phyloP scores from a whole-genome alignment of 2,888 invertebrate genomes.

The Campoplex nolae region DNA sequence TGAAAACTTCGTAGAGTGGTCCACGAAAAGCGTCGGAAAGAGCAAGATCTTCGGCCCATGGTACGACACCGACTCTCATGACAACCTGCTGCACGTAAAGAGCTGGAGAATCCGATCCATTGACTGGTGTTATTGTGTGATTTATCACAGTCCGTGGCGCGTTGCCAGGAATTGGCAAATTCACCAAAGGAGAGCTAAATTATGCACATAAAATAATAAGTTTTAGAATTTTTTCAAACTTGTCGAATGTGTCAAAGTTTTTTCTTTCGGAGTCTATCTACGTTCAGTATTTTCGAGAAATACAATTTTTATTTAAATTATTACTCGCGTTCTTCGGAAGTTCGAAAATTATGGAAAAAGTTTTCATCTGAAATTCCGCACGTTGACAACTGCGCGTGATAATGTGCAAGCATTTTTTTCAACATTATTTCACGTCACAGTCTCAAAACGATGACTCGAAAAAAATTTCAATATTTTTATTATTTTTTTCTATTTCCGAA shows the following conservation, averaged over 20 bases:
- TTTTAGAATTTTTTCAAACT: neutral
- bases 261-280: too few species aligned
- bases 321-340: too few species aligned
- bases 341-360: too few species aligned
- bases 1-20: slow-evolving; percentile 95
- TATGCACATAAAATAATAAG: neutral
- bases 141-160: slow-evolving; percentile 90
- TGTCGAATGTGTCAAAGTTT: neutral
- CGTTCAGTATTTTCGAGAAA: too few species aligned
- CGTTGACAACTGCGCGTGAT: too few species aligned
- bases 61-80: slow-evolving; percentile 91
- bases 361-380: too few species aligned
- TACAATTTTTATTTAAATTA: too few species aligned
- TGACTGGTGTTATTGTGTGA: slow-evolving; percentile 79
- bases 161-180: slow-evolving; percentile 96
- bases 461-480: too few species aligned
- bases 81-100: slow-evolving; percentile 92
- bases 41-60: slow-evolving; percentile 93
- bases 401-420: too few species aligned
- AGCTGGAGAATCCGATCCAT: slow-evolving; percentile 86
- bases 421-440: too few species aligned
- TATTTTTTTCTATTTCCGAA: too few species aligned
- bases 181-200: slow-evolving; percentile 92
- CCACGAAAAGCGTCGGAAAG: slow-evolving; percentile 96
- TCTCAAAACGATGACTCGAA: too few species aligned